These are phyloP conservation scores for Cacoxenus indagator DNA, from an alignment of 2,888 invertebrate genomes.

Conservation along the genomic window DNA sequence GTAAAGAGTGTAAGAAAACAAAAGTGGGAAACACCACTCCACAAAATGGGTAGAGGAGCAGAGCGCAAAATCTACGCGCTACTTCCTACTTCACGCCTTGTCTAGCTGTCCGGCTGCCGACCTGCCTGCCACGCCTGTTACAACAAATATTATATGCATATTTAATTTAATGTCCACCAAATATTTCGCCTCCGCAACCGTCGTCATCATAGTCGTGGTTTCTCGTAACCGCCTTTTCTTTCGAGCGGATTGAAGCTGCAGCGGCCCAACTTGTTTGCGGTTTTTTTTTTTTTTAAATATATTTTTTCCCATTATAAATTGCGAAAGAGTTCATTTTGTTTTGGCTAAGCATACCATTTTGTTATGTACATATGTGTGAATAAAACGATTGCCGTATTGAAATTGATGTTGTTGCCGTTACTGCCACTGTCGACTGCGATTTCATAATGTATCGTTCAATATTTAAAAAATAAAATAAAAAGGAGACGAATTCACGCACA, in stretches of 20 bases:
- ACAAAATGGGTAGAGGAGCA: neutral
- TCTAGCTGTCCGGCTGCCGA: neutral
- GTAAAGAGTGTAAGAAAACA: neutral
- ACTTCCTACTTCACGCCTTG: neutral
- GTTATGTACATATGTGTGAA: neutral
- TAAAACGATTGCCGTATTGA: neutral
- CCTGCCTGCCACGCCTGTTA: constrained; percentile 1
- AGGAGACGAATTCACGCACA: neutral
- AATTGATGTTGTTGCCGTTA: neutral
- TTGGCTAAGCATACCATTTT: neutral
- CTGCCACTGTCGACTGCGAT: neutral
- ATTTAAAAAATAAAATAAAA: neutral
- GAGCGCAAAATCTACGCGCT: neutral
- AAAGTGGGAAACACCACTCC: neutral
- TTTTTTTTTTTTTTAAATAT: neutral
- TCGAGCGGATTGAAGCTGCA: neutral
- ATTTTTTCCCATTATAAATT: too few relatives aligned
- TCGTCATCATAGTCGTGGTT: neutral
- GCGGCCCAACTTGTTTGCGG: neutral
- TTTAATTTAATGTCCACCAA: neutral
- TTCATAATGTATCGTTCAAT: neutral
- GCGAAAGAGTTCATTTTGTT: constrained; percentile 10
- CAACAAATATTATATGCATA: neutral
- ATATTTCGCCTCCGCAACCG: neutral
- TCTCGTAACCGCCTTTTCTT: neutral